A percentile compares a stretch with the other conserved stretches of the same genome.
Conservation (phyloP, 1,140 invertebrate species). For the Anastrepha ludens region DNA sequence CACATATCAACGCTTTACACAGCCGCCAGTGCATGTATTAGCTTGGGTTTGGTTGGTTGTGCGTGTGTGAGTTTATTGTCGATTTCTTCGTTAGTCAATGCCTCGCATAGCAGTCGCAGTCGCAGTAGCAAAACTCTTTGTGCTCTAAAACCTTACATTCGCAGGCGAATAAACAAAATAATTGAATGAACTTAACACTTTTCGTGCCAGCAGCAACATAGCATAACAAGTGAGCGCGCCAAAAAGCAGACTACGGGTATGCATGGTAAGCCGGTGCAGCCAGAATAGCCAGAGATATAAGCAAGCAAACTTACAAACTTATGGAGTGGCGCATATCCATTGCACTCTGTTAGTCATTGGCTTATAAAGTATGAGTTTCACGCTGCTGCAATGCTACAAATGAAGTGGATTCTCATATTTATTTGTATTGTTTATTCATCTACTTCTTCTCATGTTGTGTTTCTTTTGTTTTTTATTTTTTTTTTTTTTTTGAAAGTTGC, state of each 20-base stretch:
- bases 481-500: background rate
- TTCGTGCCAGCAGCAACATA: background rate
- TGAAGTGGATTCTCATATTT: slow-evolving; percentile 44
- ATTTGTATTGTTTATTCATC: background rate
- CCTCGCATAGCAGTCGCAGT: background rate
- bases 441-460: too few relatives aligned
- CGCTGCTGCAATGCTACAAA: slow-evolving; percentile 20
- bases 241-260: background rate
- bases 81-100: slow-evolving; percentile 38
- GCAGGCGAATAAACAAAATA: slow-evolving; percentile 47
- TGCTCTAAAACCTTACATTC: slow-evolving; percentile 4
- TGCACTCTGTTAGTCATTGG: background rate
- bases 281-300: background rate
- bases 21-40: background rate
- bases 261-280: background rate
- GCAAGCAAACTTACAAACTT: background rate
- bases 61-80: background rate
- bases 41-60: background rate
- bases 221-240: background rate
- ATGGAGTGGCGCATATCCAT: background rate
- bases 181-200: slow-evolving; percentile 49
- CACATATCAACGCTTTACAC: background rate
- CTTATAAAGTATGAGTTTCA: background rate
- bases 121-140: background rate
- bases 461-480: background rate